Conservation (phyloP, 2,888 invertebrate genomes). For the Congeria kusceri region DNA sequence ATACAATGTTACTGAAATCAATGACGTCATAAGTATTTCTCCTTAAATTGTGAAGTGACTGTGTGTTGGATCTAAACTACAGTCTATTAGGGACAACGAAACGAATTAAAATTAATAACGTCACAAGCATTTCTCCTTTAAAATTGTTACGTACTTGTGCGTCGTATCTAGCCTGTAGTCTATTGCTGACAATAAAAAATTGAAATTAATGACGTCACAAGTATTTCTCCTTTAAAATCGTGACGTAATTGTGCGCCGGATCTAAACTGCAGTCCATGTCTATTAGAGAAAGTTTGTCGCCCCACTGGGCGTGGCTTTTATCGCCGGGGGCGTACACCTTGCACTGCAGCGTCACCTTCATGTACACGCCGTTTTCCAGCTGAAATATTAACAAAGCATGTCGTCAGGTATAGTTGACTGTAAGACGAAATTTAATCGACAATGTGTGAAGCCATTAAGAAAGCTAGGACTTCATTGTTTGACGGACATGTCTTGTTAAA, state of each 20-base stretch:
- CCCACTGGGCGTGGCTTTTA: slow-evolving; percentile 48
- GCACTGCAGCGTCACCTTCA: slow-evolving; percentile 50
- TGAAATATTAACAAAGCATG: too few relatives aligned
- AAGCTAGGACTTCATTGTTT: too few relatives aligned
- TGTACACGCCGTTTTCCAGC: slow-evolving; percentile 54
- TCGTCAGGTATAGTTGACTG: too few relatives aligned
- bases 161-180: slow-evolving; percentile 40
- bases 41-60: too few relatives aligned
- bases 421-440: too few relatives aligned
- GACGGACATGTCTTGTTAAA: too few relatives aligned
- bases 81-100: too few relatives aligned
- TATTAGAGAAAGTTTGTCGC: slow-evolving; percentile 39
- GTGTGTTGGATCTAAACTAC: too few relatives aligned
- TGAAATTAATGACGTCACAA: slow-evolving; percentile 23
- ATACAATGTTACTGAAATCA: too few relatives aligned
- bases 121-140: slow-evolving; percentile 58
- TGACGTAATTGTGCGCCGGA: slow-evolving; percentile 49
- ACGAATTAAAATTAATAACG: neutral
- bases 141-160: slow-evolving; percentile 45
- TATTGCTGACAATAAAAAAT: slow-evolving; percentile 23
- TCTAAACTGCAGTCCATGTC: slow-evolving; percentile 45
- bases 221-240: slow-evolving; percentile 50
- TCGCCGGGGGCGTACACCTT: slow-evolving; percentile 49
- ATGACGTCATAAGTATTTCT: too few relatives aligned
- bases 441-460: too few relatives aligned